Base-by-base conservation (phyloP, 2,888 invertebrate genomes). In the Phania funesta region DNA sequence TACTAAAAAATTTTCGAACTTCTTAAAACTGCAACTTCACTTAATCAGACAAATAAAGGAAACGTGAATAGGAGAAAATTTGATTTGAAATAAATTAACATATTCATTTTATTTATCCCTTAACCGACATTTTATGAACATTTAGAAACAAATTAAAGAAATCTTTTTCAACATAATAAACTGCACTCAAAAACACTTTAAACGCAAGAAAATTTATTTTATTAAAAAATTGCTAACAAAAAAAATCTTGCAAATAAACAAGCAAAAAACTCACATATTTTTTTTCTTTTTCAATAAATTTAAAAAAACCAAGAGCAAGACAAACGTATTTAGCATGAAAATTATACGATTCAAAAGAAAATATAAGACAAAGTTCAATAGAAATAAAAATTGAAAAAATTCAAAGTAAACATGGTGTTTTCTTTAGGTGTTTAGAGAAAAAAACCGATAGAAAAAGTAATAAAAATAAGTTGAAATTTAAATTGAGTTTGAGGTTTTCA, bases 251-350 rank as follows among this genome's bases (percentile, higher is more conserved):
- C 78, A 78, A 82, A 70, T 18, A 20, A 82, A 78, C 82, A 82
- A 70, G 82, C 82, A 65, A 73, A 81, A 60, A 58, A 54, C 38
- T 18, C 35, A 60, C 8, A 44, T 16, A 44, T 46, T 70, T 62
- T 62, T 20, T 44, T 58, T 38, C 3, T 32, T 60, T 29, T 1
- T n/a, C 11, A 44, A 50, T 32, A 13, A 22, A 41, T 29, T 13
- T 46, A 20, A 20, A 64, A 29, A 52, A 67, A 60, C 32, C 56
- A 70, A 78, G n/a, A 65, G 82, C 82, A 82, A 82, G 82, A 60
- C 82, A 82, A 82, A 82, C 81, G 70, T 74, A 73, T 82, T 82
- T 78, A 60, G 67, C 76, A 76, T 18, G 29, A 50, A 68, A 48
- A n/a, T 58, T 29, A 62, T 50, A 67, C n/a, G 5, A 46, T 16